Base-by-base conservation (phyloP, 1,140 invertebrate species). In the Drosophila pallidifrons region DNA sequence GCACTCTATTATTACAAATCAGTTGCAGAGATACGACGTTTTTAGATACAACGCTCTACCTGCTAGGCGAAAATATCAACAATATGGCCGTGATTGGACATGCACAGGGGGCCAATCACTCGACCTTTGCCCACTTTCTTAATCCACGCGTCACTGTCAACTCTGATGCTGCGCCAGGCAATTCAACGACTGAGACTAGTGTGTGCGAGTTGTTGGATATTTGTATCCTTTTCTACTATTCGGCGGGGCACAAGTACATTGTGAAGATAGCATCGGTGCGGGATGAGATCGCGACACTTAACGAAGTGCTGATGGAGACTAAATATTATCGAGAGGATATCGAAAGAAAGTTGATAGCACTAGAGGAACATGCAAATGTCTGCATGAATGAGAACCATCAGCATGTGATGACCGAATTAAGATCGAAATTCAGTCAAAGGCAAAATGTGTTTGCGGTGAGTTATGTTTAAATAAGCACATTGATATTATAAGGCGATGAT, bases 191-290 rank as follows among this genome's bases (percentile, higher is more conserved):
- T 3, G 78, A 91, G 16, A 28, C 76, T 11, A 90, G 92, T 15
- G 38, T 93, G 2, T 88, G 75, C 35, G 91, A 93, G 30, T 47
- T 93, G n/a, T 55, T 93, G 52, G 92, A 93, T 47, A 65, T 91
- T 6, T 82, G 87, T 45, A 69, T 92, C 1, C 72, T 93, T 3
- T 93, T 91, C 46, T 93, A 93, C 60, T 92, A 93, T 52, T 89
- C 90, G 6, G 90, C 92, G 11, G 92, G 92, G 0, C 92, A 93
- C 32, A 93, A 93, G 57, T 92, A 93, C 71, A 91, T 92, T 64
- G 81, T 92, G 1, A 92, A 93, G 69, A 86, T 92, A 35, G 83
- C 91, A 4, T 60, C 82, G 3, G 86, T 92, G 2, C 79, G 92
- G 3, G 92, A 93, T 73, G 91, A 92, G 70, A 92, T 93, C 30